These are phyloP conservation scores for Dryocosmus kuriphilus DNA, from an alignment of 2,888 invertebrate genomes.

Conservation along the genomic window DNA sequence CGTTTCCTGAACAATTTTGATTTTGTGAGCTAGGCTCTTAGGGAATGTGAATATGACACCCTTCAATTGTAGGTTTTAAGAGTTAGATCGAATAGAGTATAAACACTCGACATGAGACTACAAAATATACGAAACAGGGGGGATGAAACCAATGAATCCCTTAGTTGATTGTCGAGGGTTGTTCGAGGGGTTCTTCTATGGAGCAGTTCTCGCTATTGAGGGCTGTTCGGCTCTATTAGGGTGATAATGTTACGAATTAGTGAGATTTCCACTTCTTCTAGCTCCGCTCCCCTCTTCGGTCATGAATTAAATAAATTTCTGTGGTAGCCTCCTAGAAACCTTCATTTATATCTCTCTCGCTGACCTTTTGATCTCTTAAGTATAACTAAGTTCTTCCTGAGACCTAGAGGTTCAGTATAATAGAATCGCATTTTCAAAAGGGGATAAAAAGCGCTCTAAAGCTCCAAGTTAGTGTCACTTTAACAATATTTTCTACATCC, in stretches of 20 bases:
- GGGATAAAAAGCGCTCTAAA: background rate
- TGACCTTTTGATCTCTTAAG: slow-evolving; percentile 31
- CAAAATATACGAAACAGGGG: slow-evolving; percentile 58
- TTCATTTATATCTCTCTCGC: slow-evolving; percentile 37
- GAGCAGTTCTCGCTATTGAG: slow-evolving; percentile 69
- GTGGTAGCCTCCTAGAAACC: slow-evolving; percentile 26
- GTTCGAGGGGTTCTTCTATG: slow-evolving; percentile 63
- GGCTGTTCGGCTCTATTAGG: slow-evolving; percentile 72
- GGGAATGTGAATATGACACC: too few relatives aligned
- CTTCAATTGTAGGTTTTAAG: background rate
- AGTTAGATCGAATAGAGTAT: slow-evolving; percentile 19
- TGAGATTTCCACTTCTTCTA: slow-evolving; percentile 70
- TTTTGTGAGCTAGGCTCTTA: too few relatives aligned
- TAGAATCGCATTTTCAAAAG: slow-evolving; percentile 20
- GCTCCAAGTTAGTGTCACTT: slow-evolving; percentile 20
- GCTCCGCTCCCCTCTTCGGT: slow-evolving; percentile 41
- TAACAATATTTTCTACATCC: background rate
- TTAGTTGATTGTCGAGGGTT: slow-evolving; percentile 67
- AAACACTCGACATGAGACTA: slow-evolving; percentile 2
- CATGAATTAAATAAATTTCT: slow-evolving; percentile 62
- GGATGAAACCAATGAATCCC: slow-evolving; percentile 74
- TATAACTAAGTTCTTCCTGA: background rate
- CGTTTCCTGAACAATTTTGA: too few relatives aligned
- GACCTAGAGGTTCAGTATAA: background rate
- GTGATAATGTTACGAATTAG: slow-evolving; percentile 76